These are phyloP conservation scores for Lysandra coridon DNA, from an alignment of 2,888 invertebrate genomes.

Conservation along the genomic window DNA sequence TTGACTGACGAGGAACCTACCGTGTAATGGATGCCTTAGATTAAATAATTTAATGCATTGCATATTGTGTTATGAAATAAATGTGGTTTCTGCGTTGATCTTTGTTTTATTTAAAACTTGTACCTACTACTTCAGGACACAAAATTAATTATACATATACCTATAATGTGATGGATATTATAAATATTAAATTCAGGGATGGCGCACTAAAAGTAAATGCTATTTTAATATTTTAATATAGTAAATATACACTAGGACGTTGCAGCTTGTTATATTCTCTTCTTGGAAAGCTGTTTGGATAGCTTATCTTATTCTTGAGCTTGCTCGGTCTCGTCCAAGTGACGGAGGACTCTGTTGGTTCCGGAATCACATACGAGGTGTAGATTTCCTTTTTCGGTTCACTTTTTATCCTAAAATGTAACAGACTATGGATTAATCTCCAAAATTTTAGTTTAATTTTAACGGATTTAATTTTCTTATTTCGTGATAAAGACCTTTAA, in stretches of 20 bases:
- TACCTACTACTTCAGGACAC: neutral
- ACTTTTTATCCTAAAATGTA: slow-evolving; percentile 44
- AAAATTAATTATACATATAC: neutral
- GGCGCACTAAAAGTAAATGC: neutral
- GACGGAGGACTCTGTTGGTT: slow-evolving; percentile 54
- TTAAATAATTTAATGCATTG: neutral
- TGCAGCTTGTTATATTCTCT: slow-evolving; percentile 42
- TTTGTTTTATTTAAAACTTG: neutral
- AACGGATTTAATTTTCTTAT: too few species aligned
- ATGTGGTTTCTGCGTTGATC: neutral
- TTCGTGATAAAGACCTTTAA: too few species aligned
- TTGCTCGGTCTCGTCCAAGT: slow-evolving; percentile 61
- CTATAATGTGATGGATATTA: neutral
- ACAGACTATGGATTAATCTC: neutral
- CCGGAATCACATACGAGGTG: slow-evolving; percentile 29
- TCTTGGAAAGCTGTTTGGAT: slow-evolving; percentile 28
- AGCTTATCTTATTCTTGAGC: slow-evolving; percentile 38
- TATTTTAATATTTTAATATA: slow-evolving; percentile 32
- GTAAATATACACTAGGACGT: slow-evolving; percentile 48
- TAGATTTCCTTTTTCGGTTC: slow-evolving; percentile 33
- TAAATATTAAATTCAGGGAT: neutral
- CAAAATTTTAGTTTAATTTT: too few species aligned
- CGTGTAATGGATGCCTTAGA: neutral
- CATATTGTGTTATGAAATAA: neutral
- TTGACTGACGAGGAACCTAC: too few species aligned